Base-by-base conservation (phyloP, 2,797 vertebrate genomes). In the Lophotriccus pileatus region DNA sequence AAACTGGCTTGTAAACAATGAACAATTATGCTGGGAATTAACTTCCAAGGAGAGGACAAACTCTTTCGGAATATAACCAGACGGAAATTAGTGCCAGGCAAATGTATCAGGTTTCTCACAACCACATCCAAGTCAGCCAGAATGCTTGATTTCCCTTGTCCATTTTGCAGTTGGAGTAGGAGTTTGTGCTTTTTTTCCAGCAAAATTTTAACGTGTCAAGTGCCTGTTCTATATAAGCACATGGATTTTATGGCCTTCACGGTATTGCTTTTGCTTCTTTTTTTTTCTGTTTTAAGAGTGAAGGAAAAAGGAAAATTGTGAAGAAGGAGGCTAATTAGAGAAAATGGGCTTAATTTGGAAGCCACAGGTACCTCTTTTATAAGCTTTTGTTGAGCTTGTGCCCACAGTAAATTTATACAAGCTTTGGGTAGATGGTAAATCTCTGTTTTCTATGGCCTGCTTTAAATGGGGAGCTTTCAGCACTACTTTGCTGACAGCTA, bases 301-400 rank as follows among this genome's bases (percentile, higher is more conserved):
- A 39, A 78, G 2, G 87, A 90, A 93, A 96, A 96, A 96, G 78
- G 74, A 86, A 85, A 96, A 90, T 83, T 91, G 90, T 85, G 90
- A 86, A 96, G 96, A 96, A 90, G 76, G 83, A 90, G 74, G 37
- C 92, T 98, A 97, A 97, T 98, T 97, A 97, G 53, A 94, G 89
- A 94, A 97, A 97, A 96, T 39, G 6, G 91, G 72, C 89, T 97
- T 97, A 97, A 97, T 97, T 95, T 97, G 88, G 93, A 95, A 97
- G 92, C 84, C 94, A 93, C 94, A 95, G 97, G 97, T 97, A 96
- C 89, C 92, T 88, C 74, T 96, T 98, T 97, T 93, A 96, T 88
- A 95, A 96, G 97, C 67, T 96, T 96, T 97, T 93, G 74, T 95
- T 97, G 96, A 97, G 91, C 39, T 96, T 68, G 94, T 96, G 95